A percentile compares a stretch with the other conserved stretches of the same genome.
Conservation (phyloP, 1,140 invertebrate species). For the Phymorhynchus buccinoides region DNA sequence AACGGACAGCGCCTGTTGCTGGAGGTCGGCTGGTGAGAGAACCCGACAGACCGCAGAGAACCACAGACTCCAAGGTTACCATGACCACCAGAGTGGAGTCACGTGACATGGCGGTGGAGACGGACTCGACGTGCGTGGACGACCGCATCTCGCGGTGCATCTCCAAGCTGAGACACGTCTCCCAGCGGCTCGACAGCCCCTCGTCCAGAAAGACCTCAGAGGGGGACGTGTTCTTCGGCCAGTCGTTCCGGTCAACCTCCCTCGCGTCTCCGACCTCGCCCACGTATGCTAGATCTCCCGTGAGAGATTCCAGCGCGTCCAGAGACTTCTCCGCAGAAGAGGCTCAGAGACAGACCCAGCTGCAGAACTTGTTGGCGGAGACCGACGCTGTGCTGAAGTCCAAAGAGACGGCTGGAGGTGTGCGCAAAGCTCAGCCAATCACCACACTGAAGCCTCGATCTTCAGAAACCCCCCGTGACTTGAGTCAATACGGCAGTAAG, state of each 20-base stretch:
- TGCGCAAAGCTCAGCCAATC: conserved; percentile 67
- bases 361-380: conserved; percentile 55
- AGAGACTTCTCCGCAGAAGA: conserved; percentile 43
- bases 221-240: conserved; percentile 48
- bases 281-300: not conserved
- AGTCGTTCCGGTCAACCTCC: conserved; percentile 41
- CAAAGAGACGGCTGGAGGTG: conserved; percentile 44
- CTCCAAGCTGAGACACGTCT: conserved; percentile 63
- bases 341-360: conserved; percentile 55
- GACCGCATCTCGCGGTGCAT: conserved; percentile 66
- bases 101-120: conserved; percentile 54
- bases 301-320: not conserved
- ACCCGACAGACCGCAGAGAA: conserved; percentile 24
- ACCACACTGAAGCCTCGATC: conserved; percentile 65
- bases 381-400: conserved; percentile 53
- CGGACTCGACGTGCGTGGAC: conserved; percentile 55
- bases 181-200: conserved; percentile 66
- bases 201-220: conserved; percentile 46
- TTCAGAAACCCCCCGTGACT: conserved; percentile 41
- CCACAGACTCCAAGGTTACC: conserved; percentile 53
- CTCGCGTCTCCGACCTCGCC: not conserved
- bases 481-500: conserved; percentile 45
- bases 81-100: conserved; percentile 54
- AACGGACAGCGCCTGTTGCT: not conserved
- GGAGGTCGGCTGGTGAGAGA: not conserved